Base-by-base conservation (phyloP, 2,888 invertebrate genomes). In the Zele albiditarsus region DNA sequence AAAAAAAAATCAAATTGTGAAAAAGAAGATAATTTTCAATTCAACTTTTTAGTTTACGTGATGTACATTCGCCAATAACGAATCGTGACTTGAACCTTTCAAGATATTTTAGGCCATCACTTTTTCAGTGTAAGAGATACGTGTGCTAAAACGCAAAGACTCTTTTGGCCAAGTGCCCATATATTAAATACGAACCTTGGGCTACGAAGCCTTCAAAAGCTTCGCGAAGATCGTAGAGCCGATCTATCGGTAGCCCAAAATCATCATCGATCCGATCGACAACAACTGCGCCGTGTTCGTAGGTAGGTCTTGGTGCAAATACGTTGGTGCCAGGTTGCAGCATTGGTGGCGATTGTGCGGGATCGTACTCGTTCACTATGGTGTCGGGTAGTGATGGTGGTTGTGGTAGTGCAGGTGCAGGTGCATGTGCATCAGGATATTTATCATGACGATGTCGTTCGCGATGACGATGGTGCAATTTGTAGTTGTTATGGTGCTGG, bases 141-240 rank as follows among this genome's bases (percentile, higher is more conserved):
- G 38, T 23, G 20, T 33, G 23, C 5, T 33, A 20, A 63, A 38
- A 33, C 14, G 38, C 33, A 20, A 65, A 65, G 62, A 33, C 28
- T 31, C 31, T 10, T 65, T 42, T 23, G 23, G 16, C 23, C 38
- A 65, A 65, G 10, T 23, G 33, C 23, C 38, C 20, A 23, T 10
- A 33, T 38, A 38, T 23, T 38, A 65, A 33, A 57, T 92, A 90
- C 87, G 92, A 92, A 90, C 92, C 92, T 87, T 92, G 92, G 89
- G 92, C 92, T 89, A 92, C 92, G 90, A 92, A 92, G 88, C 92
- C 91, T 88, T 92, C 91, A 90, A 92, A 91, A 87, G 92, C 91
- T 89, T 92, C 92, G 85, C 92, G 92, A 80, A 92, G 91, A 83
- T 92, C 91, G 82, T 91, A 91, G 90, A 92, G 92, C 87, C 92